These are phyloP conservation scores for Ceratoteleas bidentatus DNA, from an alignment of 1,140 invertebrate genomes.

Conservation along the genomic window DNA sequence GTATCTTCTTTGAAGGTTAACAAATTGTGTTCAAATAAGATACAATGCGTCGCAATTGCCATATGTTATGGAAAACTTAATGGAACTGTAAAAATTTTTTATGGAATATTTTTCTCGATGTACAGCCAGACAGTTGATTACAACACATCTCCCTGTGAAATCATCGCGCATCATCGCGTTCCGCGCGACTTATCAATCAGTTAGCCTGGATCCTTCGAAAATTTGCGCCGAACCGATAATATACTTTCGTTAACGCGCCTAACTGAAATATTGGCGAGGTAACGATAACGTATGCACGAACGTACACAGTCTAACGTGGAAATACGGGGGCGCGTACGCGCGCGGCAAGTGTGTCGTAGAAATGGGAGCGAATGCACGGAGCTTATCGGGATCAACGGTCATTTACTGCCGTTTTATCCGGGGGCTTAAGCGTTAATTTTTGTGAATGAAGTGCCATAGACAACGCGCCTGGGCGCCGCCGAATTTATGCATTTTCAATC, in stretches of 20 bases:
- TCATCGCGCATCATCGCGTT: neutral
- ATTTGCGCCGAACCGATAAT: conserved; percentile 52
- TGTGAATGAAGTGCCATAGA: conserved; percentile 69
- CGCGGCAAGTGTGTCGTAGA: conserved; percentile 61
- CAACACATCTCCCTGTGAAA: too few relatives aligned
- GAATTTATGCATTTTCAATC: conserved; percentile 74
- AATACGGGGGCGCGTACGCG: conserved; percentile 39
- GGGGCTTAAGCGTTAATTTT: conserved; percentile 77
- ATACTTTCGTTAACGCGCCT: conserved; percentile 69
- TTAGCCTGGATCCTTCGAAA: conserved; percentile 33
- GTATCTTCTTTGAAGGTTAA: too few relatives aligned
- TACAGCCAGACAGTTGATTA: too few relatives aligned
- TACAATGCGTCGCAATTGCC: too few relatives aligned
- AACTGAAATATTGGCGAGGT: conserved; percentile 76
- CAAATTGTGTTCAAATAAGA: too few relatives aligned
- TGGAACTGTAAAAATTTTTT: too few relatives aligned
- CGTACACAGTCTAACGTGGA: conserved; percentile 63
- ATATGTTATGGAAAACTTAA: too few relatives aligned
- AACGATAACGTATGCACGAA: conserved; percentile 73
- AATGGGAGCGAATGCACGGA: conserved; percentile 66
- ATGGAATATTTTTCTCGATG: too few relatives aligned
- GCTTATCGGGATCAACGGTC: conserved; percentile 78
- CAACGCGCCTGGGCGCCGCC: conserved; percentile 55
- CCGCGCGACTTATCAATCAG: conserved; percentile 54
- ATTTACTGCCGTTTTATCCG: conserved; percentile 74